phyloP scores from a whole-genome alignment of 2,888 invertebrate genomes.

The Cataglyphis albicans region DNA sequence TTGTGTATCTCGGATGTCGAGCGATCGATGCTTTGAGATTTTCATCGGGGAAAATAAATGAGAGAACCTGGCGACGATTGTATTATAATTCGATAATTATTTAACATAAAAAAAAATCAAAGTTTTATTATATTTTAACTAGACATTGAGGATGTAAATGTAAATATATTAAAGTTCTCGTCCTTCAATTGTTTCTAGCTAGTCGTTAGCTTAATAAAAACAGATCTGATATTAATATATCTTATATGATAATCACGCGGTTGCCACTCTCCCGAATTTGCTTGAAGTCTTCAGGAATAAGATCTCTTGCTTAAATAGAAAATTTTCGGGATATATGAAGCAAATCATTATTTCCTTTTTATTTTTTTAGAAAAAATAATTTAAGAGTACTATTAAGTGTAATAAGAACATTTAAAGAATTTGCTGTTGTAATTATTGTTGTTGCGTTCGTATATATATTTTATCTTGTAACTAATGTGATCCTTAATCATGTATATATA shows the following conservation, averaged over 20 bases:
- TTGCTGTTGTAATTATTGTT: conserved; percentile 5
- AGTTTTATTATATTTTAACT: neutral
- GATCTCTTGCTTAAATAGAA: neutral
- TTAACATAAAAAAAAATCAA: neutral
- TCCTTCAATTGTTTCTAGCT: conserved; percentile 7
- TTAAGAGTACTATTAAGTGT: neutral
- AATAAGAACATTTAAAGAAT: neutral
- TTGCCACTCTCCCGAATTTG: neutral
- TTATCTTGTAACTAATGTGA: conserved; percentile 7
- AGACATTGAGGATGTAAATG: neutral
- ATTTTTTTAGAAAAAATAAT: neutral
- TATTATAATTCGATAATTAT: neutral
- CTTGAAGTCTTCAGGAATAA: neutral
- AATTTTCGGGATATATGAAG: neutral
- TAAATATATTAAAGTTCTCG: conserved; percentile 1
- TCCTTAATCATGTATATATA: neutral
- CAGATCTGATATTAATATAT: conserved; percentile 16
- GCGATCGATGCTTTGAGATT: conserved; percentile 27
- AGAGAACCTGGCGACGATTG: conserved; percentile 17
- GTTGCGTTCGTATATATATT: conserved; percentile 2
- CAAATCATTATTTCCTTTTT: neutral
- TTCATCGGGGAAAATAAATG: conserved; percentile 10
- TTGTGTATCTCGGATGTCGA: conserved; percentile 9
- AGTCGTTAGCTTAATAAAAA: neutral
- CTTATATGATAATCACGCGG: neutral